Base-by-base conservation (phyloP, 2,888 invertebrate species). In the Euphydryas editha region DNA sequence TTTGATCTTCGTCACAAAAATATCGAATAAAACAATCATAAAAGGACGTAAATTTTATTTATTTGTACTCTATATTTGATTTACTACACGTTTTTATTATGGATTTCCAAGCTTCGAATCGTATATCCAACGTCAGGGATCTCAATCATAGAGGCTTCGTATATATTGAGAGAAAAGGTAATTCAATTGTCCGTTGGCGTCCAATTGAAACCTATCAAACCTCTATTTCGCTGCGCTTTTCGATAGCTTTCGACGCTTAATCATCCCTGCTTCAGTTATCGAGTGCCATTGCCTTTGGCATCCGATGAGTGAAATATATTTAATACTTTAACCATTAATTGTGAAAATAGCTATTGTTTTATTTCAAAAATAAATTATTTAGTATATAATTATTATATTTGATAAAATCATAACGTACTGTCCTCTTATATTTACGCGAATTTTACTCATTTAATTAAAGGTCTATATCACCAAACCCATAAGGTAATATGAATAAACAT, bases 101-200 rank as follows among this genome's bases (percentile, higher is more conserved):
- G 21, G 3, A 21, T 21, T 15, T 49, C 49, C 13, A 24, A 24
- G 13, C 21, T 6, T 51, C 1, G 51, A 6, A 15, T 7, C 21
- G 10, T 30, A 13, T 30, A n/a, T 10, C 0, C 2, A 30, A 36
- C 6, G n/a, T 8, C 54, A 17, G 30, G 3, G 42, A 30, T 15
- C 20, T 15, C 20, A 5, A 21, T 60, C 13, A 42, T 61, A 37
- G 54, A 24, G 15, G 21, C 24, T n/a, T 54, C 61, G 37, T 47
- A 55, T 24, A 37, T 55, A 20, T 18, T 18, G 30, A 15, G 18
- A 42, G 47, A 59, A 15, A 64, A 57, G 60, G 44, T 68, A 70
- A 72, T 71, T 70, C 68, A 72, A 72, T 70, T 69, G 63, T 66
- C 67, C 46, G 62, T 47, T 69, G 62, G 60, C 58, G 47, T 70